These are phyloP conservation scores for Acholoe squamosa DNA, from an alignment of 2,888 invertebrate genomes.

Conservation along the genomic window DNA sequence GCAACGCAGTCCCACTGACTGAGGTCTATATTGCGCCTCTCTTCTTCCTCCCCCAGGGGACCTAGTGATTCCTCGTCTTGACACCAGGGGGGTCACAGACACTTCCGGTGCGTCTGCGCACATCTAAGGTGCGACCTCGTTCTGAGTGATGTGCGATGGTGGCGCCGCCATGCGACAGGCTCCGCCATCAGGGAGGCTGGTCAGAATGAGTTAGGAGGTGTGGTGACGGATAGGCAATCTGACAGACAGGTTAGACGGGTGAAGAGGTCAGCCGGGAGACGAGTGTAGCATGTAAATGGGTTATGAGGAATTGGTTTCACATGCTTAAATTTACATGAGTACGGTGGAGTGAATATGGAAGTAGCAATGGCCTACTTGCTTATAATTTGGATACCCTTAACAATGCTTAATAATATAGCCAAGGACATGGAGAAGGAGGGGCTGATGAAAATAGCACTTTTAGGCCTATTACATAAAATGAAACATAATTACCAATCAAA, in stretches of 20 bases:
- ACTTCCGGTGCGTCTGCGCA: background rate
- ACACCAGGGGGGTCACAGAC: conserved; percentile 3
- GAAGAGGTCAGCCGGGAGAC: background rate
- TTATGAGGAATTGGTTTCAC: background rate
- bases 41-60: background rate
- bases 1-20: too few relatives aligned
- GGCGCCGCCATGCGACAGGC: background rate
- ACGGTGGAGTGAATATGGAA: background rate
- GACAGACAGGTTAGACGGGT: background rate
- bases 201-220: background rate
- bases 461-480: too few relatives aligned
- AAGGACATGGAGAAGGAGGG: too few relatives aligned
- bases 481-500: too few relatives aligned
- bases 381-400: too few relatives aligned
- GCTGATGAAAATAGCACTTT: too few relatives aligned
- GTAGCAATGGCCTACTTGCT: too few relatives aligned
- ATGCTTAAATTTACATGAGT: background rate
- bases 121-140: background rate
- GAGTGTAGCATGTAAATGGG: background rate
- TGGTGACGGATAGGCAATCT: conserved; percentile 5
- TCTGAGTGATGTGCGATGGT: conserved; percentile 16
- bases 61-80: background rate
- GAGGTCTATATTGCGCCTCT: too few relatives aligned
- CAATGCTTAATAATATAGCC: too few relatives aligned
- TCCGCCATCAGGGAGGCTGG: background rate